phyloP scores from a whole-genome alignment of 2,113 vertebrate genomes.

The Cyprinus carpio region DNA sequence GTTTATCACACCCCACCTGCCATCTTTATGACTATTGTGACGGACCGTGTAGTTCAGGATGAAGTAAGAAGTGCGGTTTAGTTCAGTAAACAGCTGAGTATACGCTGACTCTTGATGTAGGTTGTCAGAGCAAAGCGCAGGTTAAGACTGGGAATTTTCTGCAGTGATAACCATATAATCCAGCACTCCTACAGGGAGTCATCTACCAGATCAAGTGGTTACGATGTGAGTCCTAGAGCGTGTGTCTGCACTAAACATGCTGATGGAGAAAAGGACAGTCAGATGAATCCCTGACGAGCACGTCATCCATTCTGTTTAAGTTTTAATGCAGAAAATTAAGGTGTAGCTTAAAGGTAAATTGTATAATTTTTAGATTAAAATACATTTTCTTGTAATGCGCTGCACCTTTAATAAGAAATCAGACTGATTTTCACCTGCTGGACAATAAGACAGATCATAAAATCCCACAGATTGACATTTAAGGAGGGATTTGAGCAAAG shows the following conservation, averaged over 20 bases:
- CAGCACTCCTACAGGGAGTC: constrained; percentile 12
- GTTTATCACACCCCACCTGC: background rate
- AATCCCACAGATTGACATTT: background rate
- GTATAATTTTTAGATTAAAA: background rate
- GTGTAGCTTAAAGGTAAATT: background rate
- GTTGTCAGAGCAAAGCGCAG: background rate
- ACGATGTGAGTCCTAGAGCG: background rate
- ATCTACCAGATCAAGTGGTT: constrained; percentile 11
- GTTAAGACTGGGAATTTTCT: background rate
- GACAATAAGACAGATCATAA: background rate
- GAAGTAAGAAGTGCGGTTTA: background rate
- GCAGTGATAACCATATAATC: constrained; percentile 5
- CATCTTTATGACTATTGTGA: background rate
- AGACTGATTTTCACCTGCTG: background rate
- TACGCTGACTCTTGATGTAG: background rate
- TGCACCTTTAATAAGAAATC: background rate
- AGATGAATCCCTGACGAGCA: background rate
- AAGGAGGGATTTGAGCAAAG: background rate
- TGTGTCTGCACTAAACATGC: background rate
- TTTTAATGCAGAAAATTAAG: background rate
- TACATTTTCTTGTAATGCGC: background rate
- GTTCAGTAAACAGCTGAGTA: background rate
- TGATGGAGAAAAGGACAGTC: background rate
- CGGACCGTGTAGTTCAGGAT: background rate
- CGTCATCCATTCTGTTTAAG: background rate